phyloP scores from a whole-genome alignment of 2,888 invertebrate species.

The Aspidapion aeneum region DNA sequence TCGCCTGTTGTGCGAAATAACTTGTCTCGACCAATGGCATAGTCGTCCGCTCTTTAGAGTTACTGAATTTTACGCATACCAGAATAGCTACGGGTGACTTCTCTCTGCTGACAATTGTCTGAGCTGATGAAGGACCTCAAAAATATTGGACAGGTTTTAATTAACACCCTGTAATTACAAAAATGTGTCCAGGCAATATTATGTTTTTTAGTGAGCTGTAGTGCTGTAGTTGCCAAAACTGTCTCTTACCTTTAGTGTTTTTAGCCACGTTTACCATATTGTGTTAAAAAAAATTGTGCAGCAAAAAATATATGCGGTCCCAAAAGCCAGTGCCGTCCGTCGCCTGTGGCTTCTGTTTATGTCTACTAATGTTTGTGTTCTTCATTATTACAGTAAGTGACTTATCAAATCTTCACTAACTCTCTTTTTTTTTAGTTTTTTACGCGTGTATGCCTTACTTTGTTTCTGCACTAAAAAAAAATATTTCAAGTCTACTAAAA shows the following conservation, averaged over 20 bases:
- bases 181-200: slow-evolving; percentile 19
- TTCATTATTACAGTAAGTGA: slow-evolving; percentile 46
- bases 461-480: too few species aligned
- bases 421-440: background rate
- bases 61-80: too few species aligned
- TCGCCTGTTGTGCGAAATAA: too few species aligned
- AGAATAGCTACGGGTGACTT: too few species aligned
- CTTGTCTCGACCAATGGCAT: too few species aligned
- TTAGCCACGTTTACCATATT: slow-evolving; percentile 36
- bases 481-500: too few species aligned
- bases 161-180: too few species aligned
- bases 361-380: slow-evolving; percentile 49
- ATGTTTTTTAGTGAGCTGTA: slow-evolving; percentile 35
- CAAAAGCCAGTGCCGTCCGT: slow-evolving; percentile 30
- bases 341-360: slow-evolving; percentile 48
- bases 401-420: slow-evolving; percentile 20
- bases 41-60: too few species aligned
- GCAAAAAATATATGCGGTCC: background rate
- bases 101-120: too few species aligned
- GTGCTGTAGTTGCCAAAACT: slow-evolving; percentile 34
- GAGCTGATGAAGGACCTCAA: too few species aligned
- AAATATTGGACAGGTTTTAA: too few species aligned
- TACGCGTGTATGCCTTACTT: background rate
- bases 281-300: slow-evolving; percentile 23
- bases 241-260: slow-evolving; percentile 25